Percentiles rank a stretch among this genome's conserved stretches.
phyloP scores from a whole-genome alignment of 2,797 vertebrate genomes.

The Peromyscus nudipes region DNA sequence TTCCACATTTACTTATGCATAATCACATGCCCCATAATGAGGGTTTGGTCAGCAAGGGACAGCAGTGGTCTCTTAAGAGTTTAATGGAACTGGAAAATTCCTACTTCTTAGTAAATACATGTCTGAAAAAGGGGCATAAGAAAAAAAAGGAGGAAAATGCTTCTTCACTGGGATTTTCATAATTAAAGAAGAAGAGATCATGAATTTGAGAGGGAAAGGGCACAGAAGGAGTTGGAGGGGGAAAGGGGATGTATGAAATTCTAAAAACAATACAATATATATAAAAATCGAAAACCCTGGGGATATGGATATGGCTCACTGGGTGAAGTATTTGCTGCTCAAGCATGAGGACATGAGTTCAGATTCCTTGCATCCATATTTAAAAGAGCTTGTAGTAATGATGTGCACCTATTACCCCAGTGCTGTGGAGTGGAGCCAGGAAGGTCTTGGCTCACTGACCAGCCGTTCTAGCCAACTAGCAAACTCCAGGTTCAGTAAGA shows the following conservation, averaged over 20 bases:
- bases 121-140: not conserved
- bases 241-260: not conserved
- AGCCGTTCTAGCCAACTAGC: not conserved
- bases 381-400: not conserved
- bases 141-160: not conserved
- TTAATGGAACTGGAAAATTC: not conserved
- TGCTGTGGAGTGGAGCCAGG: not conserved
- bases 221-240: not conserved
- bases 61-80: not conserved
- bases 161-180: not conserved
- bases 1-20: slow-evolving; percentile 32
- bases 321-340: not conserved
- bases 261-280: not conserved
- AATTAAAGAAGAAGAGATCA: not conserved
- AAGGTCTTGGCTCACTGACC: not conserved
- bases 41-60: not conserved
- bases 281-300: not conserved
- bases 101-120: not conserved
- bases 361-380: not conserved
- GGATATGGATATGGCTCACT: not conserved
- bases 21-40: not conserved
- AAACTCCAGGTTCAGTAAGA: not conserved
- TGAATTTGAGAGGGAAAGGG: not conserved
- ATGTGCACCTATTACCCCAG: not conserved
- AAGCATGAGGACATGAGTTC: not conserved